phyloP scores from a whole-genome alignment of 2,888 invertebrate species.

The Nebria salina region DNA sequence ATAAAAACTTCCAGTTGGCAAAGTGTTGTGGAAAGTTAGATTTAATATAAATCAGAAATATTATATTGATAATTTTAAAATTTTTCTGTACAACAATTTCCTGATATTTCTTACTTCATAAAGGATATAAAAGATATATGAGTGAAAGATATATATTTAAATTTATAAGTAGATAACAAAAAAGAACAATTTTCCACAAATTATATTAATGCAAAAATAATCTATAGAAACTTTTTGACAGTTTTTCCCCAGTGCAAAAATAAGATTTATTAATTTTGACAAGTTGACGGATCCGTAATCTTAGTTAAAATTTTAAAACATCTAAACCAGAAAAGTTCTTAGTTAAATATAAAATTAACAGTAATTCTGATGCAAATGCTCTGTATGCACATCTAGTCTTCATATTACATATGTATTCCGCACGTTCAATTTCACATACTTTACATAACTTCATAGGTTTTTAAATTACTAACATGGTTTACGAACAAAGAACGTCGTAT shows the following conservation, averaged over 20 bases:
- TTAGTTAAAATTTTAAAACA: background rate
- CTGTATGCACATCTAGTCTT: conserved; percentile 15
- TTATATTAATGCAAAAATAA: background rate
- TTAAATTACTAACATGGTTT: background rate
- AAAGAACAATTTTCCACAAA: background rate
- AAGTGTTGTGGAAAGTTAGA: no score
- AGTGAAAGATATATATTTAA: background rate
- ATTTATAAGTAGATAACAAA: background rate
- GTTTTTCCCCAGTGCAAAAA: no score
- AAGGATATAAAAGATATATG: background rate
- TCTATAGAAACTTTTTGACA: no score
- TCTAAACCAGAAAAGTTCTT: background rate
- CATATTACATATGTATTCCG: conserved; percentile 9
- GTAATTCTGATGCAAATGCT: background rate
- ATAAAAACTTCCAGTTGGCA: no score
- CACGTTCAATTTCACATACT: conserved; percentile 14
- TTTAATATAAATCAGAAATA: no score
- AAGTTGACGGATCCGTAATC: no score
- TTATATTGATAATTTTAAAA: no score
- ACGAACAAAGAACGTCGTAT: background rate
- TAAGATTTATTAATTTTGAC: no score
- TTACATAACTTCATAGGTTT: background rate
- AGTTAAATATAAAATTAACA: background rate
- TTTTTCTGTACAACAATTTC: no score
- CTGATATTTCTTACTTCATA: no score